These are phyloP conservation scores for Pseudomyrmex sp. DNA, from an alignment of 1,140 invertebrate genomes.

Conservation along the genomic window DNA sequence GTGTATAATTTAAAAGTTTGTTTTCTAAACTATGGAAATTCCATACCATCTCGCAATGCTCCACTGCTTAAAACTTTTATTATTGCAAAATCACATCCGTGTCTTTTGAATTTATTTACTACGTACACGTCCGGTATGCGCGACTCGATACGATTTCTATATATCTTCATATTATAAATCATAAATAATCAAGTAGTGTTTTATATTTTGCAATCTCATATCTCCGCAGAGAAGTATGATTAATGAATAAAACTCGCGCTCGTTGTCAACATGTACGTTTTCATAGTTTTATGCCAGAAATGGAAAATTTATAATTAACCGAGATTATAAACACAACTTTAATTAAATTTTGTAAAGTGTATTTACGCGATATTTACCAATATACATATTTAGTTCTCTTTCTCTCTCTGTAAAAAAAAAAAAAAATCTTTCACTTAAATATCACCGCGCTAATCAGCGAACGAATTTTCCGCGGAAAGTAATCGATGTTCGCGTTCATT, in stretches of 20 bases:
- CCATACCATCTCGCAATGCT: neutral
- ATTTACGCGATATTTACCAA: neutral
- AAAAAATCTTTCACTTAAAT: slow-evolving; percentile 17
- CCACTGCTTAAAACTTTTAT: neutral
- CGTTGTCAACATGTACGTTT: neutral
- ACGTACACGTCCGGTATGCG: neutral
- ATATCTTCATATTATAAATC: slow-evolving; percentile 34
- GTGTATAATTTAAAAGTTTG: too few species aligned
- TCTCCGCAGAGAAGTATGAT: slow-evolving; percentile 8
- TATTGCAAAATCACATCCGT: slow-evolving; percentile 10
- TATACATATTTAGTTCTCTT: neutral
- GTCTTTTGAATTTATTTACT: slow-evolving; percentile 37
- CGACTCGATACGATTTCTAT: slow-evolving; percentile 2
- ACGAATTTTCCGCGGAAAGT: slow-evolving; percentile 29
- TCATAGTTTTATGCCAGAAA: slow-evolving; percentile 14
- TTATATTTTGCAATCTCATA: slow-evolving; percentile 25
- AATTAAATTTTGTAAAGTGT: slow-evolving; percentile 29
- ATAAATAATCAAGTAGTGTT: slow-evolving; percentile 40
- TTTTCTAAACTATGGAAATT: neutral
- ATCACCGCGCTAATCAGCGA: slow-evolving; percentile 31
- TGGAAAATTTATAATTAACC: slow-evolving; percentile 23
- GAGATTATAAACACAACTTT: neutral
- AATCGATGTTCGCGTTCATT: slow-evolving; percentile 44
- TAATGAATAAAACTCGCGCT: slow-evolving; percentile 24
- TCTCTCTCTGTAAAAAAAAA: neutral